Evolutionary conservation across 1,140 invertebrate species (phyloP), one percentile per base, ranked within the genome.

Genomic region (Melitaea cinxia): DNA sequence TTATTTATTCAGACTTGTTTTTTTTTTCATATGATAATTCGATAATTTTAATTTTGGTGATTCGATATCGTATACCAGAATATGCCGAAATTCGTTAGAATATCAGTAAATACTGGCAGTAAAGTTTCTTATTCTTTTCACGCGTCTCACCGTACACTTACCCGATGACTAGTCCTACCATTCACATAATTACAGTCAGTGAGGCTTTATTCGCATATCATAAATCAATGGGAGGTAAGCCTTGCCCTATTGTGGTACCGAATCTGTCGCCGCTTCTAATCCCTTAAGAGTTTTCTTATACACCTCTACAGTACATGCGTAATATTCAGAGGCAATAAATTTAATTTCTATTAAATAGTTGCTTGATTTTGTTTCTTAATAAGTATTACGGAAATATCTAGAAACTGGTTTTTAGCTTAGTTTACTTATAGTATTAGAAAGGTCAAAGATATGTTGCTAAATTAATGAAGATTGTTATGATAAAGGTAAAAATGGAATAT

Each of bases 201-300:
- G 68, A 66, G 54, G 52, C 54, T 82, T 83, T 85, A 85, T 85
- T 84, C 76, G 83, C 83, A 58, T 72, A 72, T 77, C 72, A 85
- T 87, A 87, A 87, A 85, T 85, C 82, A 87, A 85, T 85, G 70
- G 72, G 66, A 64, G 63, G 78, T 80, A 73, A 75, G 72, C 72
- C 60, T 50, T 53, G 56, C 61, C 61, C 76, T 80, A 75, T 79
- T 82, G 78, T 79, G 77, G 76, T 73, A 79, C 75, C 76, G 76
- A 82, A 79, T 78, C 81, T 87, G 84, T 85, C 83, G 80, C 80
- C 83, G 80, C 70, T 60, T 81, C 80, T 87, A 85, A 85, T 85
- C 83, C 82, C 75, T 82, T 78, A 76, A 84, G 75, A 78, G 75
- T 78, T 87, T 82, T 82, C 77, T 79, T 81, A 80, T 84, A 72